Base-by-base conservation (phyloP, 2,888 invertebrate species). In the Ochropacha duplaris region DNA sequence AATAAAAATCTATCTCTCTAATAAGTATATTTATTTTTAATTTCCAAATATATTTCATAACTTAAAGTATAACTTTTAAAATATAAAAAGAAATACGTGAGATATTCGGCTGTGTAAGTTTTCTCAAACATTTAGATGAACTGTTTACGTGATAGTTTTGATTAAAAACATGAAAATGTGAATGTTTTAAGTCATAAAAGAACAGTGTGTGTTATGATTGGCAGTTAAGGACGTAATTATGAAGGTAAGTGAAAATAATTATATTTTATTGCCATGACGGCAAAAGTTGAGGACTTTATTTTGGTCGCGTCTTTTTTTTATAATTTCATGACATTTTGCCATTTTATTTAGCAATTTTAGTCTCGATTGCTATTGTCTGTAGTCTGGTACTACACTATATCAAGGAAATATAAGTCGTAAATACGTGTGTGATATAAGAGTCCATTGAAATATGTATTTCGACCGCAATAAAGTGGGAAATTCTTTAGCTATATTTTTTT, bases 191-290 rank as follows among this genome's bases (percentile, higher is more conserved):
- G 14, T 34, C 22, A 39, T 22, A 55, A 16, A 22, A 51, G 59
- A 63, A 65, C 57, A 58, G 49, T 54, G 34, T 50, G 55, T 57
- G 54, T 49, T 58, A 12, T 44, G 28, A 60, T 56, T 57, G 57
- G 55, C 31, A 14, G 57, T 57, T 60, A 72, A 66, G 74, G 72
- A 71, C 70, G 62, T 68, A 66, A 67, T 57, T 54, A 56, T 50
- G 62, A 64, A 78, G 81, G 80, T 80, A 71, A 72, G 78, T 61
- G 49, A 44, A 22, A 26, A 5, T 4, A 22, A 12, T 11, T 12
- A 24, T 22, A 24, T 50, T 22, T 11, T 50, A 9, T 36, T 36
- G 34, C 14, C 34, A 1, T 14, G 14, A 34, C 34, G 4, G 4
- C 28, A 5, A 34, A 34, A 34, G 4, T 14, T 34, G 14, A 5